A percentile compares a stretch with the other conserved stretches of the same genome.
These are phyloP conservation scores for Temnothorax unifasciatus DNA, from an alignment of 2,888 invertebrate genomes.

Conservation along the genomic window DNA sequence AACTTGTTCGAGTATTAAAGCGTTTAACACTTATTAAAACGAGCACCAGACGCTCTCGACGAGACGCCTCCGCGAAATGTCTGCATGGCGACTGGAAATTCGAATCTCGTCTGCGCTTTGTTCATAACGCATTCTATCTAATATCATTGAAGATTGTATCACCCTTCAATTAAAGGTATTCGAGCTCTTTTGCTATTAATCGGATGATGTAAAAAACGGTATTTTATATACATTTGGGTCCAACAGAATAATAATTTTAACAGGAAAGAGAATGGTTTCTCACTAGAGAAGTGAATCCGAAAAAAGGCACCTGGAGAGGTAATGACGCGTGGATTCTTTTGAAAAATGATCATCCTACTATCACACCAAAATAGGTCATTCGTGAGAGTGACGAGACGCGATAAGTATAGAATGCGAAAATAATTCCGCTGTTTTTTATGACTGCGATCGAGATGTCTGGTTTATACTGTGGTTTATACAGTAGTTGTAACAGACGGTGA, in stretches of 20 bases:
- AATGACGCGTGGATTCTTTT: constrained; percentile 36
- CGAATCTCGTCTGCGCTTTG: neutral
- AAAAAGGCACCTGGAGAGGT: neutral
- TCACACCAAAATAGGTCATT: constrained; percentile 71
- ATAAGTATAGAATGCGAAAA: constrained; percentile 64
- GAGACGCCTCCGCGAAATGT: neutral
- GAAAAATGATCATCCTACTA: constrained; percentile 58
- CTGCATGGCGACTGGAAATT: constrained; percentile 2
- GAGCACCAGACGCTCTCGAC: neutral
- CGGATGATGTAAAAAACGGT: neutral
- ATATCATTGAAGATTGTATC: neutral
- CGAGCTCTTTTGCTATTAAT: neutral
- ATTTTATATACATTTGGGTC: neutral
- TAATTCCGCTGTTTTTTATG: constrained; percentile 62
- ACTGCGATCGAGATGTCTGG: constrained; percentile 32
- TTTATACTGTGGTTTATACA: neutral
- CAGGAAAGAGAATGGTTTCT: neutral
- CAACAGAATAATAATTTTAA: constrained; percentile 21
- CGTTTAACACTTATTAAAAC: constrained; percentile 29
- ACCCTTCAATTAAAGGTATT: neutral
- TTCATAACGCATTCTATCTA: neutral
- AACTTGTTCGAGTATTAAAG: constrained; percentile 11
- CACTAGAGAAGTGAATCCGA: neutral
- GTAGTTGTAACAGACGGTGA: constrained; percentile 4
- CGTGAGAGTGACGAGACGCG: constrained; percentile 63